Evolutionary conservation across 2,113 vertebrate genomes (phyloP), one percentile per base, ranked within the genome.

Genomic region (Rhinoderma darwinii): DNA sequence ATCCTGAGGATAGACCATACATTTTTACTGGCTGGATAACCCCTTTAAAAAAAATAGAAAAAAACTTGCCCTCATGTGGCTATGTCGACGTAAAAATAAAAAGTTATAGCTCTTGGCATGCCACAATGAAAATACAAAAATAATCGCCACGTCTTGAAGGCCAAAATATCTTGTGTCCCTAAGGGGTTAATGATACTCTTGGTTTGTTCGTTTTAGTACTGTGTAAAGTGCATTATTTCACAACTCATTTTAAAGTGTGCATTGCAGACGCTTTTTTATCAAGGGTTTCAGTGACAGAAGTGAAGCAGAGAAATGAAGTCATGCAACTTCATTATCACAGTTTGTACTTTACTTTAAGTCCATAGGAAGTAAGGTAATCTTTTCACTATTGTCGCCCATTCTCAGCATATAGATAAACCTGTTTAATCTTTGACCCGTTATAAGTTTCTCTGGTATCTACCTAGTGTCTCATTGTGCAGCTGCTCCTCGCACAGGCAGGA

Each of bases 371-470:
- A 54, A 25, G 30, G 2, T 51, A 78, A 84, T 61, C 54, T 30
- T 41, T 47, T 78, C 54, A n/a, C 59, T 73, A 50, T 70, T 43
- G n/a, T 20, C 20, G 73, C 20, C 11, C 25, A 80, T 79, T 43
- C 2, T 12, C 17, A 12, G 37, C 18, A 82, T 44, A 80, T 27
- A 47, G 66, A 87, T 87, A 82, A 82, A 82, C 41, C 15, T 35
- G 30, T 32, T 82, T 82, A 74, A 78, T 61, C 85, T 87, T 87
- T 87, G 85, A 81, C 68, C 77, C 32, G 15, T 73, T 43, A 80
- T 82, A 74, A 68, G 18, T 44, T 35, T 54, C 66, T 61, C 61
- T 25, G 12, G 25, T 72, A 39, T 81, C 66, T 86, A 32, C 66
- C 25, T 5, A 44, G 43, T 87, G 50, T 43, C 25, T 47, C 51